Base-by-base conservation (phyloP, 53 echinoderm and acorn worm genomes). In the Luidia sarsii region DNA sequence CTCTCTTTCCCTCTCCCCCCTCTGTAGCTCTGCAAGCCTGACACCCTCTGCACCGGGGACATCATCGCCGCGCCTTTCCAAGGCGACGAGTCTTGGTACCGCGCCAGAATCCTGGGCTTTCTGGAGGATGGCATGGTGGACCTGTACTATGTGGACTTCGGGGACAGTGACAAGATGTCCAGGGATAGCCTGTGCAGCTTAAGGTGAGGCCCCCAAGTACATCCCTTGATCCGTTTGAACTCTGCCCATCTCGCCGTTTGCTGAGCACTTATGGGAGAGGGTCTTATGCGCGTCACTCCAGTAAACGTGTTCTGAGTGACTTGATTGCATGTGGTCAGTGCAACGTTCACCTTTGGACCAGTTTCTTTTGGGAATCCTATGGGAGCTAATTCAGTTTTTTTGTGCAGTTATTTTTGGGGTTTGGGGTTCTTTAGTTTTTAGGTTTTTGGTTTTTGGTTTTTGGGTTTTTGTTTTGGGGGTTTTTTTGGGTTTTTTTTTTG, bases 101-200 rank as follows among this genome's bases (percentile, higher is more conserved):
- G 99, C 25, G 92, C 94, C 7, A 77, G 87, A 19, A 82, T 99
- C 50, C 39, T 91, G 6, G 94, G 87, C 22, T 91, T 99, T 67
- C 75, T 93, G 14, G 99, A 94, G 10, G 90, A 90, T 36, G 85
- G 79, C 16, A 69, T 87, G 48, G 53, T 99, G 2, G 91, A 93
- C 68, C 74, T 99, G 22, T 99, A 99, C 80, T 99, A 84, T 79
- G 91, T 94, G 0, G 99, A 99, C 79, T 99, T 89, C 29, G 99
- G 99, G 11, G 99, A 99, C 71, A 86, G 84, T 51, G 99, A 86
- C 60, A 49, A 88, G 21, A 79, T 94, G 38, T 75, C 80, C 6
- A 86, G 50, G 37, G 69, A 82, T 18, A 62, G 57, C 34, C 68
- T 94, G 14, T 82, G 65, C 71, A 84, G 68, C 51, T 79, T 99